phyloP scores from a whole-genome alignment of 53 echinoderm and acorn worm genomes.

The Echinometra lucunter region DNA sequence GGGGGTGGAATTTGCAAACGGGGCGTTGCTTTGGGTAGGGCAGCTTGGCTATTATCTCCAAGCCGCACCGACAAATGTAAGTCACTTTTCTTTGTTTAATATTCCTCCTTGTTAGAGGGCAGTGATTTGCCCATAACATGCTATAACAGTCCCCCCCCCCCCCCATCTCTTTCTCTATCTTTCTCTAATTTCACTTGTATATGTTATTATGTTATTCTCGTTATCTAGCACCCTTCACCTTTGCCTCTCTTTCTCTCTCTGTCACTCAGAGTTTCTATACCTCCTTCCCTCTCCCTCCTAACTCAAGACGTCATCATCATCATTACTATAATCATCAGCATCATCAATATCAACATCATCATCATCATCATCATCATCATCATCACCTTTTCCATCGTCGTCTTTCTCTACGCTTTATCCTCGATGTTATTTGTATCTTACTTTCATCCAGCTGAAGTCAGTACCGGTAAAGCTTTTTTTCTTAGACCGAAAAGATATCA shows the following conservation, averaged over 20 bases:
- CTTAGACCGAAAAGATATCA: too few relatives aligned
- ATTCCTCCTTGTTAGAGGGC: neutral
- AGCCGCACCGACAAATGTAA: slow-evolving; percentile 29
- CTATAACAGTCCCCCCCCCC: neutral
- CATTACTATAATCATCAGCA: neutral
- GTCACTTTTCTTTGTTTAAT: neutral
- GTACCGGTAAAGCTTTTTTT: too few relatives aligned
- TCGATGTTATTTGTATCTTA: too few relatives aligned
- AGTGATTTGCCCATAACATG: neutral
- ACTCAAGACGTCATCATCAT: too few relatives aligned
- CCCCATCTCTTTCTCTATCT: neutral
- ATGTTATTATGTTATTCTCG: too few relatives aligned
- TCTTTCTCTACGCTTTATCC: neutral
- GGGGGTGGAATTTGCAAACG: slow-evolving; percentile 76
- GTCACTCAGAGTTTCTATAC: neutral
- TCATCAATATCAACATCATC: neutral
- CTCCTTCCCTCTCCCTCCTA: too few relatives aligned
- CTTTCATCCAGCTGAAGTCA: too few relatives aligned
- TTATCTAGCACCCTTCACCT: too few relatives aligned
- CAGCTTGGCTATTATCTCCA: slow-evolving; percentile 77
- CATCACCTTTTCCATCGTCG: neutral
- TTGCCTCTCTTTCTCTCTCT: too few relatives aligned
- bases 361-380: neutral
- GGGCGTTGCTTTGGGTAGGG: slow-evolving; percentile 76
- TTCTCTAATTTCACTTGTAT: too few relatives aligned